Evolutionary conservation across 2,113 vertebrate genomes (phyloP).

Genomic region (Corythornis cristatus): DNA sequence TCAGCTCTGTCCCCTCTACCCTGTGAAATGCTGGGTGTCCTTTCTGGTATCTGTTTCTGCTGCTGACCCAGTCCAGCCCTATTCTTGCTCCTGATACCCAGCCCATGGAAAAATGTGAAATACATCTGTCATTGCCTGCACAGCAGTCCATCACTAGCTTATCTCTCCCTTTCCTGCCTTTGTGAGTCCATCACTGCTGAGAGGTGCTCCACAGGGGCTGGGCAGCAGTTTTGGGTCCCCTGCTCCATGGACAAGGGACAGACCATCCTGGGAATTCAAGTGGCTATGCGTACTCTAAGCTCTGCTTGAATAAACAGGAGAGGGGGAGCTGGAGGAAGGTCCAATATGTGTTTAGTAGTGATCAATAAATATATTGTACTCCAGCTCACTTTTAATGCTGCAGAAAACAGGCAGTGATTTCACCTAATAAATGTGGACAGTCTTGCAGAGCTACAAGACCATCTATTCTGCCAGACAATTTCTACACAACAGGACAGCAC

Average conservation of each 20-base stretch:
- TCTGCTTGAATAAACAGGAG: background rate
- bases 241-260: background rate
- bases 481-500: background rate
- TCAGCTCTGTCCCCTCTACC: background rate
- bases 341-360: background rate
- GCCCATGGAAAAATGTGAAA: background rate
- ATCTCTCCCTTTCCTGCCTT: background rate
- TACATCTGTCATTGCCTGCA: background rate
- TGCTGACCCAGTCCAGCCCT: background rate
- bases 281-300: background rate
- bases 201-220: background rate
- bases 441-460: background rate
- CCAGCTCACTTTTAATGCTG: slow-evolving; percentile 33
- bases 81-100: background rate
- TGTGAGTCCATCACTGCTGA: background rate
- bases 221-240: background rate
- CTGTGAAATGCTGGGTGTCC: background rate
- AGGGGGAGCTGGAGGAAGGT: background rate
- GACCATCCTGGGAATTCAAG: background rate
- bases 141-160: fast-evolving
- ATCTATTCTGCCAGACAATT: background rate
- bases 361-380: slow-evolving; percentile 20
- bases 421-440: slow-evolving; percentile 28
- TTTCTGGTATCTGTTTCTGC: background rate
- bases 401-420: slow-evolving; percentile 18